These are phyloP conservation scores for Dipodomys spectabilis DNA, from an alignment of 2,113 vertebrate species.

Conservation along the genomic window DNA sequence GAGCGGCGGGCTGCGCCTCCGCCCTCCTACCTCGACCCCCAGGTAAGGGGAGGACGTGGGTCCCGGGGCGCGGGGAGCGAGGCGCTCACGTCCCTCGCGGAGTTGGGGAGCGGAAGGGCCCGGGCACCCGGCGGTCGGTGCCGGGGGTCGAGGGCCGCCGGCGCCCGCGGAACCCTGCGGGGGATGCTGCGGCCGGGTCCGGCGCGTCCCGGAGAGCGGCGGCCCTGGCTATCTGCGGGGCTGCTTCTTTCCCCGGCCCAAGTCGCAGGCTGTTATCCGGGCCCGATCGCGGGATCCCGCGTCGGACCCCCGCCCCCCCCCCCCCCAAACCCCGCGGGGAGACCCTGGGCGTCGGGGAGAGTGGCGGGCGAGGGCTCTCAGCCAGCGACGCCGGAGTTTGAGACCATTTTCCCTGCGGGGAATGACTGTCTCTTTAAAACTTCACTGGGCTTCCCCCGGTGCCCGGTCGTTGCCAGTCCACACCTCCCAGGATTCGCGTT, in stretches of 20 bases:
- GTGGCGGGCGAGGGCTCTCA: background rate
- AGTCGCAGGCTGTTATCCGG: background rate
- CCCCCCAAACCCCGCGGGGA: background rate
- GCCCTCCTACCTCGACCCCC: background rate
- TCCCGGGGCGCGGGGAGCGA: background rate
- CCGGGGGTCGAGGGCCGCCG: background rate
- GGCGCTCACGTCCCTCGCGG: background rate
- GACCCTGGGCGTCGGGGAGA: background rate
- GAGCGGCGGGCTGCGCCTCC: background rate
- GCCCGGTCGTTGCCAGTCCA: background rate
- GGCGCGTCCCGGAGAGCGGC: background rate
- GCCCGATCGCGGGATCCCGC: background rate
- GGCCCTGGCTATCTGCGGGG: background rate
- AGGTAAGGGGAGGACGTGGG: slow-evolving; percentile 35
- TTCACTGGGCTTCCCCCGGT: background rate
- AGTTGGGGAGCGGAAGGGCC: background rate
- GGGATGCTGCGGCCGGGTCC: slow-evolving; percentile 13
- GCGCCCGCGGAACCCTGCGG: background rate
- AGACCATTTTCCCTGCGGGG: background rate
- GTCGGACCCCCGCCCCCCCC: background rate
- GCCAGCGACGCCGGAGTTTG: background rate
- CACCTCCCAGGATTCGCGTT: background rate
- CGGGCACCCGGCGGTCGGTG: background rate
- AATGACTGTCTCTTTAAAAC: slow-evolving; percentile 8
- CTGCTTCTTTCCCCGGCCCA: background rate